A percentile compares a stretch with the other conserved stretches of the same genome.
Conservation (phyloP, 2,797 vertebrate species). For the Phaenicophaeus curvirostris region DNA sequence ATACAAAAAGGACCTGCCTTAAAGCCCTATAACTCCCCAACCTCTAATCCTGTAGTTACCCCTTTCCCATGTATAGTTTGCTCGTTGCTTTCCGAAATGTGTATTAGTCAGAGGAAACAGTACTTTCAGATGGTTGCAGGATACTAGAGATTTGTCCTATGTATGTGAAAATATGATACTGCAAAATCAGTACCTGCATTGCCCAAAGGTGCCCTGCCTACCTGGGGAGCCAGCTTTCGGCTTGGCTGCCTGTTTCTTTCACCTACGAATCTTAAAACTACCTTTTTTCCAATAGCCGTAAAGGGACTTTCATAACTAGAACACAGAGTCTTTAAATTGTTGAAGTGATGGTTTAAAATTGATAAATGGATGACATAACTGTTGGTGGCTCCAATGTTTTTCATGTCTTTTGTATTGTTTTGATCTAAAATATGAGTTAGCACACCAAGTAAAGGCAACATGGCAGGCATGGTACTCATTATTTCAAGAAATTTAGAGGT, state of each 20-base stretch:
- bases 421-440: slow-evolving; percentile 5
- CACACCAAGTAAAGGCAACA: background rate
- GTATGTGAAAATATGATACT: rapidly evolving
- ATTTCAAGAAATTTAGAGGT: slow-evolving; percentile 20
- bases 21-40: background rate
- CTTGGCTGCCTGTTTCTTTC: background rate
- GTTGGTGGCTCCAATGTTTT: background rate
- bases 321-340: background rate
- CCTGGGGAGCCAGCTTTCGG: background rate
- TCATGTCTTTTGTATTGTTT: slow-evolving; percentile 3
- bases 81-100: background rate
- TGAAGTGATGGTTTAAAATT: slow-evolving; percentile 36
- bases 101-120: background rate
- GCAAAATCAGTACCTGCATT: background rate
- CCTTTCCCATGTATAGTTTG: background rate
- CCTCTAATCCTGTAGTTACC: background rate
- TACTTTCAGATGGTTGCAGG: background rate
- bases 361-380: slow-evolving; percentile 19
- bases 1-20: background rate
- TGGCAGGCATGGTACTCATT: background rate
- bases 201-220: background rate
- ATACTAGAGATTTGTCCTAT: background rate
- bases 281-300: background rate
- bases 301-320: background rate
- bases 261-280: background rate